Evolutionary conservation across 2,113 vertebrate species (phyloP).

Genomic region (Callopanchax toddi): DNA sequence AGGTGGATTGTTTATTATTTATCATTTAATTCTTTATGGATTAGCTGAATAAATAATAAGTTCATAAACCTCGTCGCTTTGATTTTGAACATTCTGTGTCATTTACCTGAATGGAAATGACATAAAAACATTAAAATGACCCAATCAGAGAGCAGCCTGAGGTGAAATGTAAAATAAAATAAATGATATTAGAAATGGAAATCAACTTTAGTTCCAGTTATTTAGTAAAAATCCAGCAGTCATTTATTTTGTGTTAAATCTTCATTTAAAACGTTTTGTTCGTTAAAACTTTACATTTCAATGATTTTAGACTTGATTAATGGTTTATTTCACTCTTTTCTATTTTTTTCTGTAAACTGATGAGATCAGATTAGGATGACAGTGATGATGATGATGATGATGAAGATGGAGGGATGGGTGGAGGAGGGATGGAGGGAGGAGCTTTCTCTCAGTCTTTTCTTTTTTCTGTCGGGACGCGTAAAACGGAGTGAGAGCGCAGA

Average conservation of each 20-base stretch:
- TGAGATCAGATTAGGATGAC: background rate
- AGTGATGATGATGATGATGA: constrained; percentile 1
- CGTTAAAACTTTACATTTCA: too few species aligned
- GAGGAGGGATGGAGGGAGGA: constrained; percentile 13
- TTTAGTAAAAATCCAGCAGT: too few species aligned
- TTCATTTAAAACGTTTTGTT: too few species aligned
- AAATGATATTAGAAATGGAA: too few species aligned
- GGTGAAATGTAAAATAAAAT: background rate
- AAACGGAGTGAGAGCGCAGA: constrained; percentile 35
- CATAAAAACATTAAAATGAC: background rate
- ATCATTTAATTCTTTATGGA: too few species aligned
- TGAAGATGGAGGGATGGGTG: background rate
- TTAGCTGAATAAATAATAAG: too few species aligned
- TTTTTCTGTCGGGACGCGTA: constrained; percentile 35
- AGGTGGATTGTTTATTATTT: too few species aligned
- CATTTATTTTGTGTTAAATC: too few species aligned
- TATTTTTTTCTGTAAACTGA: background rate
- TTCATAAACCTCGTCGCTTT: too few species aligned
- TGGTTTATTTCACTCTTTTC: background rate
- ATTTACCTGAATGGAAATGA: too few species aligned
- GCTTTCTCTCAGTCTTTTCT: constrained; percentile 8
- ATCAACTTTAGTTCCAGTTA: background rate
- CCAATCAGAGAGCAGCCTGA: constrained; percentile 1
- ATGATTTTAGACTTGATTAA: too few species aligned
- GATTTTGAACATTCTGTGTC: too few species aligned